Evolutionary conservation across 1,140 invertebrate species (phyloP).

Genomic region (Anoplolepis gracilipes): DNA sequence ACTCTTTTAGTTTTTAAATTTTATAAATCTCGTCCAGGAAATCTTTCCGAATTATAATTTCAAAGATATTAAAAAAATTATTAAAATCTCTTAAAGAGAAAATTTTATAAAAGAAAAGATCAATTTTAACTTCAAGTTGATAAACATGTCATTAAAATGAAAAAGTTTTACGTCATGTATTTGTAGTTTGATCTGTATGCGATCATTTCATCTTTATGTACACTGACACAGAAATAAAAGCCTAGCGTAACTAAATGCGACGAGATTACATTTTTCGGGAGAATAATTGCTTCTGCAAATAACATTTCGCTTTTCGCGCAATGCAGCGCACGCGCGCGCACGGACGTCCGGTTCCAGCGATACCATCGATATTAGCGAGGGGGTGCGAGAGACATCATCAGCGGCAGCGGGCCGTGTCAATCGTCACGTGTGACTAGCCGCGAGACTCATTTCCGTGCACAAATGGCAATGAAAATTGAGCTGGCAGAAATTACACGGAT

Average conservation of each 20-base stretch:
- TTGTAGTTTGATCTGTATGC: background rate
- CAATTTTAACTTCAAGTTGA: background rate
- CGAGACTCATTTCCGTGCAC: slow-evolving; percentile 58
- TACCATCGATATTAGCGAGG: slow-evolving; percentile 44
- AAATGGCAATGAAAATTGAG: slow-evolving; percentile 64
- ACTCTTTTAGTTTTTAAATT: background rate
- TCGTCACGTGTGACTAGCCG: slow-evolving; percentile 62
- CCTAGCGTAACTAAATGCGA: background rate
- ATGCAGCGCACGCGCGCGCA: slow-evolving; percentile 8
- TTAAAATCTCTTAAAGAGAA: background rate
- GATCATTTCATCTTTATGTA: background rate
- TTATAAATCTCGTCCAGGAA: too few relatives aligned
- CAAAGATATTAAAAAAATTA: background rate
- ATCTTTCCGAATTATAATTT: background rate
- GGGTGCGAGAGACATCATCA: slow-evolving; percentile 36
- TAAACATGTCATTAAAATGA: background rate
- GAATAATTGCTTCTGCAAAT: slow-evolving; percentile 2
- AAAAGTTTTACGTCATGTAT: background rate
- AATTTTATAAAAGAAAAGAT: background rate
- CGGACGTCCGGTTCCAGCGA: slow-evolving; percentile 47
- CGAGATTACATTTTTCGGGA: slow-evolving; percentile 16
- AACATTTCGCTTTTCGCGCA: background rate
- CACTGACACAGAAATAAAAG: background rate
- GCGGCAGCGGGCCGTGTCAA: slow-evolving; percentile 54
- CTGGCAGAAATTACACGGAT: slow-evolving; percentile 62